phyloP scores from a whole-genome alignment of 2,888 invertebrate species.

The Kuschelorhynchus macadamiae region DNA sequence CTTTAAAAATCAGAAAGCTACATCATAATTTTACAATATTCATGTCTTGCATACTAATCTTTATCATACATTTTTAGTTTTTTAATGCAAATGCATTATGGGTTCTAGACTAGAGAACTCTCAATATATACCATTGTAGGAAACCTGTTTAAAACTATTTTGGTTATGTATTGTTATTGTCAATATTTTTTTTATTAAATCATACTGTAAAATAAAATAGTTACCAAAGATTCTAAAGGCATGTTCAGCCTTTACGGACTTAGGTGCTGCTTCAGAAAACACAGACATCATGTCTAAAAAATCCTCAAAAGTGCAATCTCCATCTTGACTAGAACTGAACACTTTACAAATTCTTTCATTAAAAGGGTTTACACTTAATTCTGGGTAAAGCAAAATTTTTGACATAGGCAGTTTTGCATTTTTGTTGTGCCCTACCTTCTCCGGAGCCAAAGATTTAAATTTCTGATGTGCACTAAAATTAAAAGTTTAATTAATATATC shows the following conservation, averaged over 20 bases:
- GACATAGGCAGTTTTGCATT: slow-evolving; percentile 89
- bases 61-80: no score
- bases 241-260: slow-evolving; percentile 94
- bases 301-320: slow-evolving; percentile 95
- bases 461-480: slow-evolving; percentile 80
- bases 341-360: slow-evolving; percentile 92
- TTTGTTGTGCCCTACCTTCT: slow-evolving; percentile 90
- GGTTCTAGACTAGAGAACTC: no score
- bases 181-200: no score
- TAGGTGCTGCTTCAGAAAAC: slow-evolving; percentile 91
- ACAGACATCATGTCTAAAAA: slow-evolving; percentile 98
- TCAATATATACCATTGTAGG: no score
- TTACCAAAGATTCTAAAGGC: slow-evolving; percentile 96
- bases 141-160: no score
- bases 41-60: no score
- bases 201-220: no score
- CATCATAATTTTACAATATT: no score
- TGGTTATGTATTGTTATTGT: no score
- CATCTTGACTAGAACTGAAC: slow-evolving; percentile 90
- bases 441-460: slow-evolving; percentile 90
- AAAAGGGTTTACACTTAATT: slow-evolving; percentile 92
- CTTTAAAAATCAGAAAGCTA: no score
- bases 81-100: no score
- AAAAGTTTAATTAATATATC: no score
- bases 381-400: slow-evolving; percentile 89